Conservation (phyloP, 1,140 invertebrate genomes). For the Aphaenogaster ashmeadi region DNA sequence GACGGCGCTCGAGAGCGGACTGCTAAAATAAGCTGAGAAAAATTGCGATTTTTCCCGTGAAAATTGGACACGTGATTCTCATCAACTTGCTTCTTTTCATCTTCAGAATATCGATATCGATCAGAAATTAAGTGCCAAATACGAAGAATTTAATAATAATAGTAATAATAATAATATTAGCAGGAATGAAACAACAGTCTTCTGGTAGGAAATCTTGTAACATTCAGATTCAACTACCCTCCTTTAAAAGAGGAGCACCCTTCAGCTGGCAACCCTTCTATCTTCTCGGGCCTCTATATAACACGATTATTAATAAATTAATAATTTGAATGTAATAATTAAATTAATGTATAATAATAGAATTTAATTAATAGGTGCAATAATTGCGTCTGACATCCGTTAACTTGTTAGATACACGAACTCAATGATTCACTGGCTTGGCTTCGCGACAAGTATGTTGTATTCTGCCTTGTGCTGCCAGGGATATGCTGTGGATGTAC, state of each 20-base stretch:
- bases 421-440: slow-evolving; percentile 71
- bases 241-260: neutral
- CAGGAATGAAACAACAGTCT: neutral
- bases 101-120: neutral
- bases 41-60: neutral
- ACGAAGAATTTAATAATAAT: neutral
- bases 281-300: neutral
- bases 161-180: neutral
- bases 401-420: slow-evolving; percentile 47
- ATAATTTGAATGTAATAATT: neutral
- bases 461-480: slow-evolving; percentile 1
- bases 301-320: slow-evolving; percentile 12
- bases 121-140: slow-evolving; percentile 1
- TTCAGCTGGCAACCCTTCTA: neutral
- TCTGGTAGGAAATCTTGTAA: neutral
- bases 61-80: slow-evolving; percentile 1
- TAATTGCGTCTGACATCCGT: neutral
- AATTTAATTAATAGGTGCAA: neutral
- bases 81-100: neutral
- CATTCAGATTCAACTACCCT: neutral
- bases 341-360: slow-evolving; percentile 21
- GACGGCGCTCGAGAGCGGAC: neutral
- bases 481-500: neutral
- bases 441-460: slow-evolving; percentile 63
- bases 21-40: neutral